phyloP scores from a whole-genome alignment of 2,113 vertebrate genomes.

The Alouatta palliata region DNA sequence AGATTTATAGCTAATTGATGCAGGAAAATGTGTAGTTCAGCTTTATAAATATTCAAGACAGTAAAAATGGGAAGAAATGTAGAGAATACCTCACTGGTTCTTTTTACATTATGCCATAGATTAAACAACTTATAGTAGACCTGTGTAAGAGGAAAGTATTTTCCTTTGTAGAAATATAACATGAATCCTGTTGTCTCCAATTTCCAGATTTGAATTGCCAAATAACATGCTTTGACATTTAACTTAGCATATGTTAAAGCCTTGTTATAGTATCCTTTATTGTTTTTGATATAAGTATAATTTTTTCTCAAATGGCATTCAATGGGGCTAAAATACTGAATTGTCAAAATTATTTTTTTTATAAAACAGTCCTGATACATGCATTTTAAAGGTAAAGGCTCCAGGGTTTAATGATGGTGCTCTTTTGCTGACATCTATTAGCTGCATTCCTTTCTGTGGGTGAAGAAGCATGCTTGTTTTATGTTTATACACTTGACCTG shows the following conservation, averaged over 20 bases:
- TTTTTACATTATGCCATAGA: slow-evolving; percentile 59
- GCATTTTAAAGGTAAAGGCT: neutral
- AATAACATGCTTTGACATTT: neutral
- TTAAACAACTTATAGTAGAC: slow-evolving; percentile 38
- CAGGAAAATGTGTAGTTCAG: slow-evolving; percentile 67
- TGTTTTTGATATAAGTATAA: neutral
- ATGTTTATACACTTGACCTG: neutral
- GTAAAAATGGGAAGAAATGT: slow-evolving; percentile 75
- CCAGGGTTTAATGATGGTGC: neutral
- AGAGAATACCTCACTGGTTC: slow-evolving; percentile 59
- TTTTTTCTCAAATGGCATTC: neutral
- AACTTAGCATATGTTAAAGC: neutral
- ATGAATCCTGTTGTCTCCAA: neutral
- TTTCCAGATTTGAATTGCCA: neutral
- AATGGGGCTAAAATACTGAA: neutral
- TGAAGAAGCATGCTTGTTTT: neutral
- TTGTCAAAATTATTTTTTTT: neutral
- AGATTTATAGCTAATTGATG: slow-evolving; percentile 73
- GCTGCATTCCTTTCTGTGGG: neutral
- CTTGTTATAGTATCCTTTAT: neutral
- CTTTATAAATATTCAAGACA: slow-evolving; percentile 82
- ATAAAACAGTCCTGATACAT: neutral
- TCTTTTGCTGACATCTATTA: neutral
- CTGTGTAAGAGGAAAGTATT: slow-evolving; percentile 13
- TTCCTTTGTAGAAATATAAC: slow-evolving; percentile 50